Conservation (phyloP, 2,113 vertebrate species). For the Archocentrus centrarchus region DNA sequence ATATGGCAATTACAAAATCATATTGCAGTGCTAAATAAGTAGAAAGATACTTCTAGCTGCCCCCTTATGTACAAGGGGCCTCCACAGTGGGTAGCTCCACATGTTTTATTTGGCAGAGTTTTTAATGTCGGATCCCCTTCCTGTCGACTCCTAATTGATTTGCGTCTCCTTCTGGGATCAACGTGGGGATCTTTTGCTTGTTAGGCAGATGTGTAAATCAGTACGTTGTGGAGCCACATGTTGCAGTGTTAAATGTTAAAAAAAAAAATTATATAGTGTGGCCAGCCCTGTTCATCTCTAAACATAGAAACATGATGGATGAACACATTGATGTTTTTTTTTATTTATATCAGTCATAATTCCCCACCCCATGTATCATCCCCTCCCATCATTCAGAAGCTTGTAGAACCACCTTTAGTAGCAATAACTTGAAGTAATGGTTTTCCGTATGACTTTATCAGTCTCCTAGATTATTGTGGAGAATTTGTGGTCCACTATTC, state of each 20-base stretch:
- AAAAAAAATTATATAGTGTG: accelerated
- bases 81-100: neutral
- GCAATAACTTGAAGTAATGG: neutral
- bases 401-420: neutral
- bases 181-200: neutral
- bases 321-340: neutral
- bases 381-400: neutral
- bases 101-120: neutral
- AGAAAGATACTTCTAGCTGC: neutral
- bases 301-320: neutral
- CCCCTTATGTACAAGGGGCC: neutral
- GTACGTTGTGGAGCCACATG: neutral
- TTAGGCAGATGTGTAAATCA: neutral
- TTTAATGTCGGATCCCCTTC: too few relatives aligned
- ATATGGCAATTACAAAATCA: neutral
- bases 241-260: neutral
- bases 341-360: neutral
- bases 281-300: neutral
- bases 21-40: neutral
- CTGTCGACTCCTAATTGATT: neutral
- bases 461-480: neutral
- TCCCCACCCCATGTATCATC: neutral
- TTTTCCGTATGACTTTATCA: neutral
- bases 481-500: neutral
- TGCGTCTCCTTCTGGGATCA: neutral